Evolutionary conservation across 1,140 invertebrate genomes (phyloP).

Genomic region (Anoplolepis gracilipes): DNA sequence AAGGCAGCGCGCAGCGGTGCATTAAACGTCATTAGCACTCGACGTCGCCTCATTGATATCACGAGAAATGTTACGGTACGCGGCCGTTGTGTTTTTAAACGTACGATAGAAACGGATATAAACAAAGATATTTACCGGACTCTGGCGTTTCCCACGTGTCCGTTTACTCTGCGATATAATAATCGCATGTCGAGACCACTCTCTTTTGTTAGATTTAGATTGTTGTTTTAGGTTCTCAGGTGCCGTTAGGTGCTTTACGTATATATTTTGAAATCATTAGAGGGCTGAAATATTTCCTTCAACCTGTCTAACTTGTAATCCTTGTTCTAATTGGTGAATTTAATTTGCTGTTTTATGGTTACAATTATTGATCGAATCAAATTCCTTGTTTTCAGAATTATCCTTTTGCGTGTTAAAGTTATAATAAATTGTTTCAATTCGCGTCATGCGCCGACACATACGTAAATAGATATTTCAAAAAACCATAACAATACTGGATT

Average conservation of each 20-base stretch:
- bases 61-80: conserved; percentile 23
- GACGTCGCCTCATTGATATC: conserved; percentile 50
- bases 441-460: not conserved
- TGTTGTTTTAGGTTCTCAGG: conserved; percentile 23
- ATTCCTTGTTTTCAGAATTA: not conserved
- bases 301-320: not conserved
- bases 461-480: conserved; percentile 11
- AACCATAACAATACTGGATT: conserved; percentile 14
- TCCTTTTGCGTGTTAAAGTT: not conserved
- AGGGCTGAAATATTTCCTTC: conserved; percentile 9
- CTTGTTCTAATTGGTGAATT: not conserved
- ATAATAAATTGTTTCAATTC: conserved; percentile 3
- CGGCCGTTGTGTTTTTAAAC: conserved; percentile 5
- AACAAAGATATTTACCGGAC: conserved; percentile 15
- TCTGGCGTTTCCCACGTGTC: conserved; percentile 25
- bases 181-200: not conserved
- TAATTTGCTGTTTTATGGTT: not conserved
- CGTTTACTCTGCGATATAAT: conserved; percentile 20
- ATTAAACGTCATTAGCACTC: conserved; percentile 53
- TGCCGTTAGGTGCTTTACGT: not conserved
- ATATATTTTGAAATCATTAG: conserved; percentile 11
- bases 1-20: conserved; percentile 28
- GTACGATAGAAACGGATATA: not conserved
- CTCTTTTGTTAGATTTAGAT: not conserved
- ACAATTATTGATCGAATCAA: not conserved